These are phyloP conservation scores for Macrosoma leucophasiata DNA, from an alignment of 2,888 invertebrate species.

Conservation along the genomic window DNA sequence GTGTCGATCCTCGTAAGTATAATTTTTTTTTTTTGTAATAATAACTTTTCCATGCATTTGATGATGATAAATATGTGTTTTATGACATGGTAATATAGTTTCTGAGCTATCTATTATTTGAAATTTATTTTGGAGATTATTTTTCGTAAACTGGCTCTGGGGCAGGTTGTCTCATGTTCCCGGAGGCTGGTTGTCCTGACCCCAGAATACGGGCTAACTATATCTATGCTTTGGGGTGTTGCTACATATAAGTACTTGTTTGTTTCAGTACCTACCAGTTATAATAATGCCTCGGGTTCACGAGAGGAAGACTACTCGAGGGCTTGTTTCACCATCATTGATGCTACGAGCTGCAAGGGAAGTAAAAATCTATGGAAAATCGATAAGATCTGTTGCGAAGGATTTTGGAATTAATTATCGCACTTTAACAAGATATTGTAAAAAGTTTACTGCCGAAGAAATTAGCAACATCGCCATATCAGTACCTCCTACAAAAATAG, in stretches of 20 bases:
- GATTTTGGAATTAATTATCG: conserved; percentile 19
- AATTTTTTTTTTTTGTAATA: conserved; percentile 2
- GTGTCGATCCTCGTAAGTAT: conserved; percentile 6
- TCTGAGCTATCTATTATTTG: background rate
- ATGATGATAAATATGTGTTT: conserved; percentile 4
- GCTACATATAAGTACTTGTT: no score
- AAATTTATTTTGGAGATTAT: conserved; percentile 7
- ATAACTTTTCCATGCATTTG: conserved; percentile 1
- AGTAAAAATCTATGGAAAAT: conserved; percentile 17
- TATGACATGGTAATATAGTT: conserved; percentile 4
- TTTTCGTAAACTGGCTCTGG: conserved; percentile 4
- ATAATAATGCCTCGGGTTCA: no score
- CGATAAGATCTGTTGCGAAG: conserved; percentile 17
- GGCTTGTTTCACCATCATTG: no score
- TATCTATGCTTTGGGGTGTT: no score
- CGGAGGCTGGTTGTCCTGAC: conserved; percentile 16
- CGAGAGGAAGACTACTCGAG: no score
- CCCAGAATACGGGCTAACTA: no score
- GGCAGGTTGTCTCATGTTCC: conserved; percentile 14
- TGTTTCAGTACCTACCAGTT: no score
- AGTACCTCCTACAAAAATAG: conserved; percentile 16
- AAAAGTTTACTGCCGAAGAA: conserved; percentile 19
- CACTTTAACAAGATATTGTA: conserved; percentile 21
- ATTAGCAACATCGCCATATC: conserved; percentile 14
- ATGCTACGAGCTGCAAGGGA: no score